phyloP scores from a whole-genome alignment of 35 echinoderm and acorn worm species.

The Lytechinus variegatus region DNA sequence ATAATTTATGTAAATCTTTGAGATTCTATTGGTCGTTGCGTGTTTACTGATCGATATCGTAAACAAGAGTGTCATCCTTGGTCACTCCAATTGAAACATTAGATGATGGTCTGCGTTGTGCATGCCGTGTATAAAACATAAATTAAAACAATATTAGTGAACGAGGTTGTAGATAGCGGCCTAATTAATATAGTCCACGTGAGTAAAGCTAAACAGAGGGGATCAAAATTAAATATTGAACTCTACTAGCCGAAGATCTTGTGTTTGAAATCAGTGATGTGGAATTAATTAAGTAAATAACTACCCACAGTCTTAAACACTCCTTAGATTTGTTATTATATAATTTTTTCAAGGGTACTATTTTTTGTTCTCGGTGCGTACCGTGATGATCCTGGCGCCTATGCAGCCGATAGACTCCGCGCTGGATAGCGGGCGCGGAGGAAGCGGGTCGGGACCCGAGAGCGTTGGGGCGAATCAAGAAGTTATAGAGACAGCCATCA shows the following conservation, averaged over 20 bases:
- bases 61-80: slow-evolving; percentile 37
- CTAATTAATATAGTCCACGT: slow-evolving; percentile 41
- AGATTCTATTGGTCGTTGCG: slow-evolving; percentile 19
- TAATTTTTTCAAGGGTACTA: slow-evolving; percentile 32
- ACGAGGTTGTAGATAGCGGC: slow-evolving; percentile 26
- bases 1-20: slow-evolving; percentile 38
- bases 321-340: background rate
- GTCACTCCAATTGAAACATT: slow-evolving; percentile 20
- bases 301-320: background rate
- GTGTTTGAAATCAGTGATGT: background rate
- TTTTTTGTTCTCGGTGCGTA: background rate
- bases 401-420: slow-evolving; percentile 54
- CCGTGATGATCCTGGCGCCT: slow-evolving; percentile 52
- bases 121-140: background rate
- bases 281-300: background rate
- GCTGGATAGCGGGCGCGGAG: slow-evolving; percentile 74
- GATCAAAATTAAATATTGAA: background rate
- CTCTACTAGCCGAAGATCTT: background rate
- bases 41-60: slow-evolving; percentile 29
- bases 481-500: slow-evolving; percentile 56
- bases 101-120: background rate
- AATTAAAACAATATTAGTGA: background rate
- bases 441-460: slow-evolving; percentile 79
- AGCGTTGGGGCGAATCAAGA: slow-evolving; percentile 69
- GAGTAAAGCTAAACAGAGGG: background rate